A percentile compares a stretch with the other conserved stretches of the same genome.
phyloP scores from a whole-genome alignment of 2,888 invertebrate genomes.

The Xanthorhoe designata region DNA sequence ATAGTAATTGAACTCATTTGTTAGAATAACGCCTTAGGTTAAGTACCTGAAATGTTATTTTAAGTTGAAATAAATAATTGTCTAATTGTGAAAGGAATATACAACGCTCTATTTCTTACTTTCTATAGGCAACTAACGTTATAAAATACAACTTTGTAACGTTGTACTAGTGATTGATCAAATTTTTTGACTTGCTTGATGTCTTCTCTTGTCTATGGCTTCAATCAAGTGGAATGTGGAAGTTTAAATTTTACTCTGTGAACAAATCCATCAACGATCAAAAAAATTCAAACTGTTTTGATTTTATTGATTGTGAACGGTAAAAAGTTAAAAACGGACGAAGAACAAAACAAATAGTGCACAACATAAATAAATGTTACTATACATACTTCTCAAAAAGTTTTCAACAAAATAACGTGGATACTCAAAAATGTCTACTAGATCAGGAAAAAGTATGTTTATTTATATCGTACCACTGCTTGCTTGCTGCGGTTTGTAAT shows the following conservation, averaged over 20 bases:
- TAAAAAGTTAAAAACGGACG: slow-evolving; percentile 51
- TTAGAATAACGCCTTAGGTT: too few species aligned
- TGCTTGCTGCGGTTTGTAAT: background rate
- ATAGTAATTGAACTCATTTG: too few species aligned
- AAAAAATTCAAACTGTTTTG: slow-evolving; percentile 44
- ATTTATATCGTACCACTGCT: slow-evolving; percentile 45
- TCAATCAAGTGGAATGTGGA: background rate
- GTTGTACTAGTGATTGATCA: too few species aligned
- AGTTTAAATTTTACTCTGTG: background rate
- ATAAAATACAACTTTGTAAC: too few species aligned
- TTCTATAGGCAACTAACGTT: too few species aligned
- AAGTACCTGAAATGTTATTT: too few species aligned
- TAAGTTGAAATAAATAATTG: too few species aligned
- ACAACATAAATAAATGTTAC: slow-evolving; percentile 3
- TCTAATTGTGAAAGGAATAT: too few species aligned
- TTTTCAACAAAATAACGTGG: background rate
- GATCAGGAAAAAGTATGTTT: slow-evolving; percentile 76
- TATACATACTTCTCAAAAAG: background rate
- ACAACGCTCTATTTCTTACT: too few species aligned
- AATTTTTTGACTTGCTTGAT: too few species aligned
- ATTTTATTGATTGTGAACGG: slow-evolving; percentile 49
- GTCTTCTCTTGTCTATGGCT: too few species aligned
- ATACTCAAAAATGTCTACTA: slow-evolving; percentile 66
- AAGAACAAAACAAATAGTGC: slow-evolving; percentile 44
- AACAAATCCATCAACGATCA: background rate